phyloP scores from a whole-genome alignment of 1,140 invertebrate species.

The Thaumatotibia leucotreta region DNA sequence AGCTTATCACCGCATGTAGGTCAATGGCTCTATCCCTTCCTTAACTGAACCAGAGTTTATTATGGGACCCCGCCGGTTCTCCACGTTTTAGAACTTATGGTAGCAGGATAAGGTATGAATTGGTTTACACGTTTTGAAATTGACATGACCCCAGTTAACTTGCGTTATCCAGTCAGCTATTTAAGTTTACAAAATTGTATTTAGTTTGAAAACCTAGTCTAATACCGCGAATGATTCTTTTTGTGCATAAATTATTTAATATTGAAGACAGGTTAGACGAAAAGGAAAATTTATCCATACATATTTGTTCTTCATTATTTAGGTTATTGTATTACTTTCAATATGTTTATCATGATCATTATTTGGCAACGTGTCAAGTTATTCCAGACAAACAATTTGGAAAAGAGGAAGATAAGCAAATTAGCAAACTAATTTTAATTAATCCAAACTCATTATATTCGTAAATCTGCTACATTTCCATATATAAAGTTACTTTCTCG shows the following conservation, averaged over 20 bases:
- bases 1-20: constrained; percentile 5
- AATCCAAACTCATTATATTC: no score
- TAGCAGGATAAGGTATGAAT: neutral
- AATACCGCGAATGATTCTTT: no score
- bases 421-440: neutral
- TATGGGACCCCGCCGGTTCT: neutral
- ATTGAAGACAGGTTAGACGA: no score
- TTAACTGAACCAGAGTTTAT: neutral
- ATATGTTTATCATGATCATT: no score
- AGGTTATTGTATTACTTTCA: no score
- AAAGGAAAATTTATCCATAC: no score
- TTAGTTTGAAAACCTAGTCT: no score
- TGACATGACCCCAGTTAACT: neutral
- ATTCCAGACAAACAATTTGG: neutral
- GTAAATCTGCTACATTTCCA: no score
- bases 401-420: neutral
- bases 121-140: neutral
- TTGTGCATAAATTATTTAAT: no score
- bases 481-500: no score
- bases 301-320: no score
- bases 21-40: neutral
- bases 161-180: neutral
- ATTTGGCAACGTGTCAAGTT: neutral
- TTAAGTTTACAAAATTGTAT: no score
- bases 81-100: neutral